phyloP scores from a whole-genome alignment of 2,113 vertebrate genomes.

The Coregonus clupeaformis region DNA sequence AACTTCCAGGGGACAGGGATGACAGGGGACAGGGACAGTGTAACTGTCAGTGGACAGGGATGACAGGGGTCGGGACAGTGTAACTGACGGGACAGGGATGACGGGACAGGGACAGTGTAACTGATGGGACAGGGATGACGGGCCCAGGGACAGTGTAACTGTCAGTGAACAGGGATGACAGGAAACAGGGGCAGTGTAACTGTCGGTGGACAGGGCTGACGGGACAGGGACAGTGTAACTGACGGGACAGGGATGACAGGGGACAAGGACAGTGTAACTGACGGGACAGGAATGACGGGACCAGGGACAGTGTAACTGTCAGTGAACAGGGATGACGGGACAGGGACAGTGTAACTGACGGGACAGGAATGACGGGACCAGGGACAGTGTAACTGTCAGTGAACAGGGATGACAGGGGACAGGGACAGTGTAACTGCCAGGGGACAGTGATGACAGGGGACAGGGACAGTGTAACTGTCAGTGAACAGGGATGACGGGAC shows the following conservation, averaged over 20 bases:
- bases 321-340: too few relatives aligned
- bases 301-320: too few relatives aligned
- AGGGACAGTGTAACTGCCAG: too few relatives aligned
- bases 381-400: background rate
- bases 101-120: background rate
- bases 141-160: too few relatives aligned
- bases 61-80: background rate
- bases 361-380: background rate
- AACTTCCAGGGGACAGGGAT: background rate
- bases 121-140: background rate
- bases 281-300: background rate
- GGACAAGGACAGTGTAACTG: background rate
- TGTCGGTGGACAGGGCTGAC: background rate
- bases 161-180: background rate
- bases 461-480: background rate
- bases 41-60: background rate
- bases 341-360: background rate
- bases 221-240: background rate
- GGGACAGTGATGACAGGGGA: background rate
- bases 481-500: background rate
- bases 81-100: background rate
- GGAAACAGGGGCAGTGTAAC: background rate
- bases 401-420: background rate
- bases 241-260: background rate
- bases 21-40: background rate